Evolutionary conservation across 35 echinoderm and acorn worm species (phyloP), one percentile per base, ranked within the genome.

Genomic region (Patiria miniata): DNA sequence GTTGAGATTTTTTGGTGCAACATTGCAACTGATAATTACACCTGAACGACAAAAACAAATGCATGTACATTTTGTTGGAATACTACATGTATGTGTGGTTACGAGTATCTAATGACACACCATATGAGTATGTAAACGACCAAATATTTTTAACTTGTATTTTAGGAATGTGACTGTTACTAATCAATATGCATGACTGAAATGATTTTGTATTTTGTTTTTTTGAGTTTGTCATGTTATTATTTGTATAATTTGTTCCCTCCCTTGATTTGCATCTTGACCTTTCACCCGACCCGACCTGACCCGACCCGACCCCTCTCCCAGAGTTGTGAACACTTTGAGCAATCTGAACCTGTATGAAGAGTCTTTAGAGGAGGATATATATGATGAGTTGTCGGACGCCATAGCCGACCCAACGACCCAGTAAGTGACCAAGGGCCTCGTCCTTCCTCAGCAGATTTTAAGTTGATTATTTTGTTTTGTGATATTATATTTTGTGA

Each of bases 401-500:
- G 95, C 95, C 36, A 93, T 97, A n/a, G 77, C 95, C 82, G 95
- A 97, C 52, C 95, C 95, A 5, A 97, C 95, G 34, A 97, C 95
- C 40, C 95, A 97, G 95, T 97, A 97, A 97, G 95, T 97, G 7
- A 57, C 32, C 40, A 36, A 36, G 52, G 29, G 29, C 40, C 39
- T 80, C 18, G 52, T 84, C 51, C 82, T 80, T 47, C 42, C n/a
- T n/a, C n/a, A n/a, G n/a, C 32, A 5, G 7, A 18, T 60, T 60
- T 14, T 60, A 18, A 60, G 57, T 60, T 18, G 4, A 0, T 4
- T 60, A 21, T 17, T 1, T 6, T 60, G 57, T 60, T 26, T 60
- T 60, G 17, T 14, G 52, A 55, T n/a, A n/a, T n/a, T n/a, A n/a
- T n/a, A n/a, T n/a, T n/a, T n/a, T n/a, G n/a, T n/a, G n/a, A n/a